These are phyloP conservation scores for Psephotus haematonotus DNA, from an alignment of 2,113 vertebrate genomes.

Conservation along the genomic window DNA sequence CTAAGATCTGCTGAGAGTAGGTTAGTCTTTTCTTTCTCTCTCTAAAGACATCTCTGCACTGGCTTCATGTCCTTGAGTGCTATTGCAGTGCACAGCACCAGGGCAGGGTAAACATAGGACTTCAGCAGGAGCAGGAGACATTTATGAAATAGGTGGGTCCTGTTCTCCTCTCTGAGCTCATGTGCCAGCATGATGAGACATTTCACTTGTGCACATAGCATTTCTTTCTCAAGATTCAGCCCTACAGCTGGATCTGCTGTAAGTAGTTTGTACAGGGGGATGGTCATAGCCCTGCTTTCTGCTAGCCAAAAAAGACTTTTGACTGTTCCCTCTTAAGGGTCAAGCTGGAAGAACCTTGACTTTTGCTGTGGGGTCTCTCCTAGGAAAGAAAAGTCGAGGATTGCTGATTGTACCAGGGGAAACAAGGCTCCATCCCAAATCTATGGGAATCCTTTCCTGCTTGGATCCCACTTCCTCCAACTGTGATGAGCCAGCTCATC, in stretches of 20 bases:
- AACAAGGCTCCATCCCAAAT: not conserved
- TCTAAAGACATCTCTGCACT: not conserved
- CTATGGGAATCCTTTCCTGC: not conserved
- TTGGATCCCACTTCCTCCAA: rapidly evolving
- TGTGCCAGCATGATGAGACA: not conserved
- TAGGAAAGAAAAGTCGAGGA: not conserved
- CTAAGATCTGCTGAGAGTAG: not conserved
- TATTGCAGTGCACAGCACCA: not conserved
- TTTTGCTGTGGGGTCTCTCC: not conserved
- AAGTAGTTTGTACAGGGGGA: not conserved
- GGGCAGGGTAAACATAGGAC: not conserved
- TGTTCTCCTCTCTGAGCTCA: not conserved
- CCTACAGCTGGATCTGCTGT: not conserved
- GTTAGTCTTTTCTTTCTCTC: not conserved
- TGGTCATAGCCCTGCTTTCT: not conserved
- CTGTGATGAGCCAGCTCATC: not conserved
- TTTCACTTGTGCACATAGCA: not conserved
- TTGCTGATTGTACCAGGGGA: not conserved
- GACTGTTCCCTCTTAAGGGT: not conserved
- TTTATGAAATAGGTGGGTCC: not conserved
- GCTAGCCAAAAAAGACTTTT: not conserved
- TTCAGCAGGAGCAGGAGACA: not conserved
- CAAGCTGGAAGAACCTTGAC: not conserved
- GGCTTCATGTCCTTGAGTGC: not conserved
- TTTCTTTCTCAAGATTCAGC: not conserved